Evolutionary conservation across 1,140 invertebrate species (phyloP).

Genomic region (Bombus confusus): DNA sequence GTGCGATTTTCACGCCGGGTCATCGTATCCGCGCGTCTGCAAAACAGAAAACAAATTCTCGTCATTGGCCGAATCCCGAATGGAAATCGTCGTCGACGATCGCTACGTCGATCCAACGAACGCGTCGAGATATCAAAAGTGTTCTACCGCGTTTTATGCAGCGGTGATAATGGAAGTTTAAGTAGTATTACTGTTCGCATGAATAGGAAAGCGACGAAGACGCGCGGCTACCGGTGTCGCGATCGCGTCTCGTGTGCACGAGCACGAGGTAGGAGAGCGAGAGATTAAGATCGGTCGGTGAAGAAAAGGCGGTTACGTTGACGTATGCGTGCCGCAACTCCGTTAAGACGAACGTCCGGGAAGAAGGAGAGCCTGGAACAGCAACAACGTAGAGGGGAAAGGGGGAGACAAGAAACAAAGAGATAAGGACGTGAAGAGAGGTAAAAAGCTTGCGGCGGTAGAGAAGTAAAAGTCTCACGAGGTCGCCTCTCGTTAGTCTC

Average conservation of each 20-base stretch:
- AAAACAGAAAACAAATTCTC: constrained; percentile 32
- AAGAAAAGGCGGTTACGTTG: constrained; percentile 59
- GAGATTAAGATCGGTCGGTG: constrained; percentile 71
- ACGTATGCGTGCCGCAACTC: constrained; percentile 59
- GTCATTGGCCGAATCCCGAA: background rate
- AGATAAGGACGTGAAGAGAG: background rate
- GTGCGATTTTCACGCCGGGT: constrained; percentile 60
- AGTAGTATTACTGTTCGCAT: background rate
- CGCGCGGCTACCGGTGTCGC: constrained; percentile 52
- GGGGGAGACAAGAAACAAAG: constrained; percentile 27
- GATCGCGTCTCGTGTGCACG: constrained; percentile 45
- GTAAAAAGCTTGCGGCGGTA: background rate
- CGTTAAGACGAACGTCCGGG: constrained; percentile 41
- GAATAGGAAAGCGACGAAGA: background rate
- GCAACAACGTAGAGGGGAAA: background rate
- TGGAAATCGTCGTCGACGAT: background rate
- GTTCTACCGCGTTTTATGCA: background rate
- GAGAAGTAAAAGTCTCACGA: constrained; percentile 51
- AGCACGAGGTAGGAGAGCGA: constrained; percentile 44
- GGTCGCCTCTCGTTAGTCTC: constrained; percentile 67
- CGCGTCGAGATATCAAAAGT: background rate
- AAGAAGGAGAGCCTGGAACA: background rate
- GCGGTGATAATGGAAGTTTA: background rate
- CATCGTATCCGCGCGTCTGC: background rate
- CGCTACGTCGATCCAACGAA: too few species aligned